Evolutionary conservation across 2,888 invertebrate genomes (phyloP), one percentile per base, ranked within the genome.

Genomic region (Cataglyphis altisquamis): DNA sequence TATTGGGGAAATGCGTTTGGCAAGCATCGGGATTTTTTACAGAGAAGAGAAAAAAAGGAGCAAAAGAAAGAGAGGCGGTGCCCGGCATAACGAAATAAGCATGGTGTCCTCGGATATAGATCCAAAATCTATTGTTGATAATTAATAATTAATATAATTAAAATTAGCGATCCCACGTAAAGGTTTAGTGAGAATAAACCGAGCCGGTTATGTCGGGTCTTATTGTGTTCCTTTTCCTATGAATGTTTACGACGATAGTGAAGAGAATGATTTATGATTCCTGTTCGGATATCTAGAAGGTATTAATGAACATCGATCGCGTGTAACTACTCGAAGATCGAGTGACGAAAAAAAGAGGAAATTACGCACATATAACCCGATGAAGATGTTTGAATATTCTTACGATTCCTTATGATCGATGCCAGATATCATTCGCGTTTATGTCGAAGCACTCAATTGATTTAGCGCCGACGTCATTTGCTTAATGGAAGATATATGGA

Each of bases 11-110:
- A 67, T 32, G 67, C 32, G 55, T 68, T 84, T 86, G 87, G 83
- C 87, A 67, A 82, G 25, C 60, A 32, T 75, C 72, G 57, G 41
- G 15, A 45, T 77, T 80, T 67, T 48, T 48, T n/a, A 64, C 10
- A 21, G 52, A 29, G 9, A 15, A 29, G 55, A n/a, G 21, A 66
- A 66, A 60, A 77, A 77, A 70, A 45, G 21, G 21, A 73, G 55
- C 21, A 21, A 45, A 57, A 52, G 52, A 77, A 60, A 36, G 63
- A 88, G 88, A 88, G 88, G 86, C 89, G 84, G 84, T 86, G 88
- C 63, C 87, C 84, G 73, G 73, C 60, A 39, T 48, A 72, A 72
- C 73, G 72, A 74, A 83, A 55, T 60, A 52, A 84, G 70, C 72
- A 81, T 77, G 73, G 64, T 36, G 4, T 45, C 66, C 29, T 45